Evolutionary conservation across 2,888 invertebrate genomes (phyloP).

Genomic region (Drosophila emarginata): DNA sequence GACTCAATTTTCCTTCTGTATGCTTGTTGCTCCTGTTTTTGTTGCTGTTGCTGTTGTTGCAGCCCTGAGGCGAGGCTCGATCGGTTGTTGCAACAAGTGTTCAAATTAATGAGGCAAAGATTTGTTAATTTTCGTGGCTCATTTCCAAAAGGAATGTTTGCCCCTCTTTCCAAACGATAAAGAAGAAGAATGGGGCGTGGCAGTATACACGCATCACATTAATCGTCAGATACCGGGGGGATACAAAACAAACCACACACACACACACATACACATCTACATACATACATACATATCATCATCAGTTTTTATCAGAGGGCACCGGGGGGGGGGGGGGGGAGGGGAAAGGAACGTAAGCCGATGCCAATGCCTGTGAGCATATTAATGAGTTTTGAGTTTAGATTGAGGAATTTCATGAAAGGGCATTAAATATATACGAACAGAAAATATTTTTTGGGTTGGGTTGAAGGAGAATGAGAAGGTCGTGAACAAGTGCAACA

Average conservation of each 20-base stretch:
- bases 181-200: slow-evolving; percentile 50
- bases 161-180: neutral
- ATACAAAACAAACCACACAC: slow-evolving; percentile 47
- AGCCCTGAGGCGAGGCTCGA: slow-evolving; percentile 24
- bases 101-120: slow-evolving; percentile 73
- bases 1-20: slow-evolving; percentile 61
- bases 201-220: slow-evolving; percentile 59
- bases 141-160: slow-evolving; percentile 42
- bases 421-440: slow-evolving; percentile 41
- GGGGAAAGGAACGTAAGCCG: slow-evolving; percentile 8
- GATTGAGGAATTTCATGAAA: slow-evolving; percentile 62
- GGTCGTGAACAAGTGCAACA: slow-evolving; percentile 27
- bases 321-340: too few species aligned
- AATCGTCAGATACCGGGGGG: slow-evolving; percentile 54
- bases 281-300: too few species aligned
- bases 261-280: too few species aligned
- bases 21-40: slow-evolving; percentile 31
- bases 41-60: neutral
- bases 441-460: slow-evolving; percentile 3
- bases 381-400: slow-evolving; percentile 69
- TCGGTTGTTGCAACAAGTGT: slow-evolving; percentile 60
- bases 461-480: slow-evolving; percentile 22
- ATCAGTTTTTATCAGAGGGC: slow-evolving; percentile 22
- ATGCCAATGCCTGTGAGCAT: slow-evolving; percentile 52
- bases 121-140: slow-evolving; percentile 78